Conservation (phyloP, 2,888 invertebrate species). For the Eupithecia abbreviata region DNA sequence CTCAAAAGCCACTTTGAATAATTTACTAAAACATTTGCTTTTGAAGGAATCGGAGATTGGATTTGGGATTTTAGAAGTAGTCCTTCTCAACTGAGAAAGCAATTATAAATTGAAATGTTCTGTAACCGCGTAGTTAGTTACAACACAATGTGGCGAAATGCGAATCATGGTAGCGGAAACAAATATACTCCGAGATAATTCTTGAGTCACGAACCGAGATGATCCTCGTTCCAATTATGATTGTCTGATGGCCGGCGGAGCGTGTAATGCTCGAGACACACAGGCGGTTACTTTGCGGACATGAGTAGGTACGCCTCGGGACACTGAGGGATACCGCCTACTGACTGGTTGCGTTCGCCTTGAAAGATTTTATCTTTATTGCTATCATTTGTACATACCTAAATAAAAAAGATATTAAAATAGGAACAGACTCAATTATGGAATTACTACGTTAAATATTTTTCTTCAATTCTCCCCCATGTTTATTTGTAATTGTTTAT, state of each 20-base stretch:
- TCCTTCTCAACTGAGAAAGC: not conserved
- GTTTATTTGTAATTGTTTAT: no score
- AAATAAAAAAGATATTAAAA: no score
- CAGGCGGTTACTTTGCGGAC: not conserved
- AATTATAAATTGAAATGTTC: not conserved
- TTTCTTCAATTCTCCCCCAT: not conserved
- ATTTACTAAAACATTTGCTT: constrained; percentile 5
- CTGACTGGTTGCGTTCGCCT: not conserved
- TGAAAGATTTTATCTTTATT: not conserved
- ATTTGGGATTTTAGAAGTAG: not conserved
- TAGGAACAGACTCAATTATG: no score
- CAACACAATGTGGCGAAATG: not conserved
- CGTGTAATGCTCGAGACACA: not conserved
- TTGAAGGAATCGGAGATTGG: not conserved
- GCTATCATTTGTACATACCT: no score
- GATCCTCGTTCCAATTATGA: not conserved
- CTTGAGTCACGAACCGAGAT: constrained; percentile 4
- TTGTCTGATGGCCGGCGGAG: not conserved
- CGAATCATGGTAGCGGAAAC: not conserved
- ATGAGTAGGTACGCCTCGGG: not conserved
- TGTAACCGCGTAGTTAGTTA: not conserved
- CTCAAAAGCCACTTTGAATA: constrained; percentile 2
- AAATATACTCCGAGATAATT: constrained; percentile 4
- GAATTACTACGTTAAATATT: not conserved
- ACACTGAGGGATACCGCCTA: not conserved